Conservation (phyloP, 2,888 invertebrate genomes). For the Tipula unca region DNA sequence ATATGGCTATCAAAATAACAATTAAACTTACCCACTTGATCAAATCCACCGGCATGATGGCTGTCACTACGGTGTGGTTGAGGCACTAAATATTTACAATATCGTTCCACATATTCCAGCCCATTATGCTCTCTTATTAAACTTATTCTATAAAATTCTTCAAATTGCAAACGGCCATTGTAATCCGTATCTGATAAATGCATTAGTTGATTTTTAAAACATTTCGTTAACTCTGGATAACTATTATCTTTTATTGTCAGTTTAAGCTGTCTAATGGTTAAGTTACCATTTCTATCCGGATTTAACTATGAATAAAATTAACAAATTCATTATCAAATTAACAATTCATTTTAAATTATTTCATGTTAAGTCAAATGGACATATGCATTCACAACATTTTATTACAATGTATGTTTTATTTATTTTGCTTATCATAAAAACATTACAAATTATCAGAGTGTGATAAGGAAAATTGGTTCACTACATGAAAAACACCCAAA, state of each 20-base stretch:
- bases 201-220: background rate
- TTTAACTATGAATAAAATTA: background rate
- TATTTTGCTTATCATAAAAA: background rate
- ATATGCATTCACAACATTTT: background rate
- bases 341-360: too few relatives aligned
- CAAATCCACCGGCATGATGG: slow-evolving; percentile 33
- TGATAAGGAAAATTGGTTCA: background rate
- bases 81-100: slow-evolving; percentile 38
- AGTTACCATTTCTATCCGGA: background rate
- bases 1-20: background rate
- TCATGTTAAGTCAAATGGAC: too few relatives aligned
- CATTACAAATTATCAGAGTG: background rate
- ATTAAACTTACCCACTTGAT: slow-evolving; percentile 25
- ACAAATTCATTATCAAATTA: background rate
- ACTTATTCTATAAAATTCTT: slow-evolving; percentile 53
- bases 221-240: background rate
- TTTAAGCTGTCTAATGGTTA: background rate
- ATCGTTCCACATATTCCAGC: slow-evolving; percentile 35
- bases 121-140: slow-evolving; percentile 47
- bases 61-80: slow-evolving; percentile 34
- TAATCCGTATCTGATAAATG: background rate
- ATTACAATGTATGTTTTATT: too few relatives aligned
- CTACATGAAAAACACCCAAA: background rate
- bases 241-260: background rate
- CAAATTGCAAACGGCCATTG: slow-evolving; percentile 55